phyloP scores from a whole-genome alignment of 2,888 invertebrate species.

The Callyntrura sp. region DNA sequence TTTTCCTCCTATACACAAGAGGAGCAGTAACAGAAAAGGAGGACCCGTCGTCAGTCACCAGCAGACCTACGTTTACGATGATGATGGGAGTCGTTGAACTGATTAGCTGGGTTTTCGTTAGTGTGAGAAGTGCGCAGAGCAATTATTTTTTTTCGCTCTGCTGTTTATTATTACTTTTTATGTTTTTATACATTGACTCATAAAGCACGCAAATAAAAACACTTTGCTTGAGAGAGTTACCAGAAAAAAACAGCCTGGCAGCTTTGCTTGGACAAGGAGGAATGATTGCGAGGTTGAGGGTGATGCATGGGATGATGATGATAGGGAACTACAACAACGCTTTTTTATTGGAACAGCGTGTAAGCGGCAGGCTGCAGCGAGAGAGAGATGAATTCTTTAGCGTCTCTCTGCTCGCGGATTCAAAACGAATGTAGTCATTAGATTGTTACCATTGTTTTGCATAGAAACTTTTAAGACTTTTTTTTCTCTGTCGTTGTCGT shows the following conservation, averaged over 20 bases:
- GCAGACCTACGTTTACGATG: constrained; percentile 54
- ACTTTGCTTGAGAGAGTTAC: constrained; percentile 19
- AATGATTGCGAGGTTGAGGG: not conserved
- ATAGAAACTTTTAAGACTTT: constrained; percentile 31
- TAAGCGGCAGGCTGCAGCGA: too few species aligned
- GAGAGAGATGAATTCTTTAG: constrained; percentile 20
- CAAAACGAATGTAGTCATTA: constrained; percentile 23
- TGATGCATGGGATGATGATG: constrained; percentile 25
- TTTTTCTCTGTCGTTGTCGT: not conserved
- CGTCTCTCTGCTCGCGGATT: not conserved
- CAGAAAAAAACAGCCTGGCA: not conserved
- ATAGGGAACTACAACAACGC: constrained; percentile 24
- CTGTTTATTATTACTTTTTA: constrained; percentile 56
- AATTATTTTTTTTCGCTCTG: constrained; percentile 66
- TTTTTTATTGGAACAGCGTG: constrained; percentile 19
- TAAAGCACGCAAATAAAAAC: constrained; percentile 26
- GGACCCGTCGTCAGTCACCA: constrained; percentile 50
- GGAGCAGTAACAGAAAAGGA: constrained; percentile 15
- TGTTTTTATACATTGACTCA: constrained; percentile 39
- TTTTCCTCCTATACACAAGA: constrained; percentile 10
- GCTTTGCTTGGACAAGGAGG: not conserved
- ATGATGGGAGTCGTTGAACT: constrained; percentile 75
- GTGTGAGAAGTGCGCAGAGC: constrained; percentile 56
- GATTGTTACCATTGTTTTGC: constrained; percentile 17
- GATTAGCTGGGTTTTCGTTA: constrained; percentile 60